Evolutionary conservation across 2,888 invertebrate species (phyloP).

Genomic region (Gymnoscelis rufifasciata): DNA sequence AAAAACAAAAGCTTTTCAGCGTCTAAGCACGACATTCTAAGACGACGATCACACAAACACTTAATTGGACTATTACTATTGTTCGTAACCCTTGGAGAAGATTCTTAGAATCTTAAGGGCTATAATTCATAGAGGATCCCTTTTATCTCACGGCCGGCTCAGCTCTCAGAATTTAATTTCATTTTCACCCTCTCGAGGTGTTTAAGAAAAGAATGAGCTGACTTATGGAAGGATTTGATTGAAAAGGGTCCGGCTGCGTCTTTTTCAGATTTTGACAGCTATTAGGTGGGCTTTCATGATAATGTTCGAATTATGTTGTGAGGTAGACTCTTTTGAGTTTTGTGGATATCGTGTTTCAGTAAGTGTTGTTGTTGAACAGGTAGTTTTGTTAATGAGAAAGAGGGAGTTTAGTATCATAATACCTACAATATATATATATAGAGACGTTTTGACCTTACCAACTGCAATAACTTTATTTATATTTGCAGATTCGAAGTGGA

Average conservation of each 20-base stretch:
- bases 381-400: too few relatives aligned
- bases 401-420: too few relatives aligned
- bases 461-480: too few relatives aligned
- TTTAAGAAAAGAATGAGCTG: slow-evolving; percentile 73
- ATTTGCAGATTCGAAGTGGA: too few relatives aligned
- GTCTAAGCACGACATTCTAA: slow-evolving; percentile 37
- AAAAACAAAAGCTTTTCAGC: slow-evolving; percentile 5
- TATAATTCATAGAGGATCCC: slow-evolving; percentile 71
- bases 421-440: too few relatives aligned
- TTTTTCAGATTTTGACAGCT: slow-evolving; percentile 42
- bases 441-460: too few relatives aligned
- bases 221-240: slow-evolving; percentile 53
- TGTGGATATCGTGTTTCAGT: too few relatives aligned
- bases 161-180: slow-evolving; percentile 77
- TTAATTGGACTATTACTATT: slow-evolving; percentile 78
- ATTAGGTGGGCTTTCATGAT: slow-evolving; percentile 22
- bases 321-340: too few relatives aligned
- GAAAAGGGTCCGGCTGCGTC: slow-evolving; percentile 46
- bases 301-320: too few relatives aligned
- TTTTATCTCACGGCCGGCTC: slow-evolving; percentile 65
- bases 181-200: slow-evolving; percentile 69
- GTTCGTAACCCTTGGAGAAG: slow-evolving; percentile 54
- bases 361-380: too few relatives aligned
- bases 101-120: slow-evolving; percentile 36
- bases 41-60: slow-evolving; percentile 60